Percentiles rank a stretch among this genome's conserved stretches.
Evolutionary conservation across 2,888 invertebrate genomes (phyloP).

Genomic region (Drosophila mimica): DNA sequence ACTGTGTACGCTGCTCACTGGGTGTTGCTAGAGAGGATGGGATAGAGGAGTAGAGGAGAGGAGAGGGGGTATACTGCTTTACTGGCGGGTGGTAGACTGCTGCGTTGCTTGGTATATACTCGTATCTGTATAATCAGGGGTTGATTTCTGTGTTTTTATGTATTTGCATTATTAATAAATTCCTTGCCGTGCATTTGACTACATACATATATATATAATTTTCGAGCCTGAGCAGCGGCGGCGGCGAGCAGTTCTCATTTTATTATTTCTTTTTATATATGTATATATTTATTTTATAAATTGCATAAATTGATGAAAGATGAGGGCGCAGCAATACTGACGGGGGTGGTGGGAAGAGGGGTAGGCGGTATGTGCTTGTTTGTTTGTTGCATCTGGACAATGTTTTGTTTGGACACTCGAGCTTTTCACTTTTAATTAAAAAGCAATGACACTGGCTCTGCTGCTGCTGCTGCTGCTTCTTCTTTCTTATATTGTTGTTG

Average conservation of each 20-base stretch:
- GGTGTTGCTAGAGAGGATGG: neutral
- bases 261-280: slow-evolving; percentile 45
- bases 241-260: slow-evolving; percentile 24
- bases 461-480: slow-evolving; percentile 2
- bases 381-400: slow-evolving; percentile 43
- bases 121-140: slow-evolving; percentile 80
- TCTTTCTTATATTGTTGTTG: slow-evolving; percentile 1
- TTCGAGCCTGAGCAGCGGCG: slow-evolving; percentile 36
- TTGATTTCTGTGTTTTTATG: slow-evolving; percentile 81
- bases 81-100: neutral
- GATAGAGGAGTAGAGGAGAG: neutral
- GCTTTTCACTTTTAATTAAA: slow-evolving; percentile 77
- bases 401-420: slow-evolving; percentile 79
- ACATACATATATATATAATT: slow-evolving; percentile 35
- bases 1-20: slow-evolving; percentile 13
- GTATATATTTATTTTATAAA: slow-evolving; percentile 79
- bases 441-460: slow-evolving; percentile 67
- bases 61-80: neutral
- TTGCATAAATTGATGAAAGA: slow-evolving; percentile 78
- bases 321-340: slow-evolving; percentile 43
- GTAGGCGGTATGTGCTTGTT: slow-evolving; percentile 23
- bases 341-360: neutral
- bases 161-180: slow-evolving; percentile 81
- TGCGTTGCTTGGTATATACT: slow-evolving; percentile 19
- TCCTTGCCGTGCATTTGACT: slow-evolving; percentile 75